Percentiles rank a stretch among this genome's conserved stretches.
Evolutionary conservation across 2,888 invertebrate genomes (phyloP).

Genomic region (Netelia virgata): DNA sequence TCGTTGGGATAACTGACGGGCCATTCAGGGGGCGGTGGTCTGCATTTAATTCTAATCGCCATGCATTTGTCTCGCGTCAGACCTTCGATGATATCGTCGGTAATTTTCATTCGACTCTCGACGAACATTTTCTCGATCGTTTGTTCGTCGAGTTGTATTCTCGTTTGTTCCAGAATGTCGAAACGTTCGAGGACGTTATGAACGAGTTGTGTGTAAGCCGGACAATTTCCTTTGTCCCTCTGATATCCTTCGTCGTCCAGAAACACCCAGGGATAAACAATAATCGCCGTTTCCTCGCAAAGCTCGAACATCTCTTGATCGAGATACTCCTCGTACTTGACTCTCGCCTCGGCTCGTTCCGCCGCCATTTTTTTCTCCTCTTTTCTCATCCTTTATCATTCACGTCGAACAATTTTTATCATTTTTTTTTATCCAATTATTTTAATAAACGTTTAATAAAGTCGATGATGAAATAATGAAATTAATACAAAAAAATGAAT

Average conservation of each 20-base stretch:
- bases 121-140: conserved; percentile 74
- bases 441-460: too few species aligned
- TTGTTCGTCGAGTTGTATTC: conserved; percentile 74
- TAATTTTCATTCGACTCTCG: conserved; percentile 78
- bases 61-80: conserved; percentile 75
- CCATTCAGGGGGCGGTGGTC: conserved; percentile 78
- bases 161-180: conserved; percentile 77
- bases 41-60: conserved; percentile 76
- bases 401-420: not conserved
- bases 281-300: conserved; percentile 77
- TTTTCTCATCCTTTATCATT: conserved; percentile 67
- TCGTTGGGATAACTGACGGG: conserved; percentile 76
- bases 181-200: conserved; percentile 77
- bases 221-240: conserved; percentile 75
- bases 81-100: conserved; percentile 75
- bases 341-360: conserved; percentile 72
- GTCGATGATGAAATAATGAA: too few species aligned
- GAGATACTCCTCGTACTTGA: conserved; percentile 77
- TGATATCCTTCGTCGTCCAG: conserved; percentile 74
- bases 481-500: not conserved
- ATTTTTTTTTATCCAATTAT: not conserved
- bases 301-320: conserved; percentile 78
- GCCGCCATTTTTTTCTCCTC: conserved; percentile 68
- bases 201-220: conserved; percentile 77
- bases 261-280: conserved; percentile 80